A percentile compares a stretch with the other conserved stretches of the same genome.
These are phyloP conservation scores for Dissostichus mawsoni DNA, from an alignment of 2,113 vertebrate genomes.

Conservation along the genomic window DNA sequence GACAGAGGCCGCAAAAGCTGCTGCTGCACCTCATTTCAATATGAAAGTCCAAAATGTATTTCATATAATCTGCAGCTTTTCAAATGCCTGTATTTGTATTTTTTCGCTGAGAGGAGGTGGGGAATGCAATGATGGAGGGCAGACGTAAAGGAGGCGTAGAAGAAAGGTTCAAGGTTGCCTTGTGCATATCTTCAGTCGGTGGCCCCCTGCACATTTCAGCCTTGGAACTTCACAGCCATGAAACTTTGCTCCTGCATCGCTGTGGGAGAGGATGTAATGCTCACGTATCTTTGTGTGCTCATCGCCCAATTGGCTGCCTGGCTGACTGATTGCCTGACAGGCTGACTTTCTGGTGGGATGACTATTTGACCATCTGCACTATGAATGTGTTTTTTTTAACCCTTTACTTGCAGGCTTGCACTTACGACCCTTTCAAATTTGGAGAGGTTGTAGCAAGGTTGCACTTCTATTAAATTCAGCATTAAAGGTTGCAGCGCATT, in stretches of 20 bases:
- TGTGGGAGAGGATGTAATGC: constrained; percentile 76
- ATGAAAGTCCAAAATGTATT: constrained; percentile 82
- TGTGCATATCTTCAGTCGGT: constrained; percentile 73
- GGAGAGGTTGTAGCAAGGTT: constrained; percentile 21
- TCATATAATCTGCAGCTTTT: constrained; percentile 81
- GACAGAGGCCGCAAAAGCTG: constrained; percentile 71
- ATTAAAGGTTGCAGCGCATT: constrained; percentile 24
- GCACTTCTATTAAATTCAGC: constrained; percentile 4
- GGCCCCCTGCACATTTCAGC: constrained; percentile 62
- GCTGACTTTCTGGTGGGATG: constrained; percentile 46
- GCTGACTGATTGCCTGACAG: constrained; percentile 68
- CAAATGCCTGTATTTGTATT: constrained; percentile 74
- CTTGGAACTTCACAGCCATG: constrained; percentile 76
- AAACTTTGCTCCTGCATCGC: constrained; percentile 67
- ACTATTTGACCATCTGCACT: constrained; percentile 73
- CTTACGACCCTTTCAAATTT: constrained; percentile 29
- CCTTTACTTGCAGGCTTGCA: constrained; percentile 49
- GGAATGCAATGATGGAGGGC: constrained; percentile 67
- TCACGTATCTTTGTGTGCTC: constrained; percentile 70
- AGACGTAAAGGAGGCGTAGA: constrained; percentile 57
- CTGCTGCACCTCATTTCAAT: constrained; percentile 82
- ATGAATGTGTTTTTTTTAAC: constrained; percentile 55
- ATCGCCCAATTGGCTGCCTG: constrained; percentile 55
- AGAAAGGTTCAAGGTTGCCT: constrained; percentile 76
- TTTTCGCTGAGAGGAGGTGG: constrained; percentile 58